A percentile compares a stretch with the other conserved stretches of the same genome.
Conservation (phyloP, 2,888 invertebrate genomes). For the Phyllotreta cruciferae region DNA sequence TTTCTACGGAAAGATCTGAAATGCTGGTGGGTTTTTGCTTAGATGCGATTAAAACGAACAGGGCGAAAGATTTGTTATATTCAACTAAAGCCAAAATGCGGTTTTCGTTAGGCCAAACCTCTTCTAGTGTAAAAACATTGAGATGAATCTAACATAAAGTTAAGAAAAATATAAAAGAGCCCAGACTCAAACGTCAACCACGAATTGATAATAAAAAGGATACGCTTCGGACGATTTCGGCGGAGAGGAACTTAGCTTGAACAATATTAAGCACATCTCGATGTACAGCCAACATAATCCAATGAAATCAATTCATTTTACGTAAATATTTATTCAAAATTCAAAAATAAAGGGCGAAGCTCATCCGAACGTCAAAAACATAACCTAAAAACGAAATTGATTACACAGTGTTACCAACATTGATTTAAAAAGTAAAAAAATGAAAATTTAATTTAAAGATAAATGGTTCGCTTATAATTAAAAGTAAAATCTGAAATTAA, state of each 20-base stretch:
- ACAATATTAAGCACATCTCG: conserved; percentile 61
- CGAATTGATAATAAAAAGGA: conserved; percentile 56
- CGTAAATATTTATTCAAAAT: conserved; percentile 27
- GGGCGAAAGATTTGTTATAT: conserved; percentile 64
- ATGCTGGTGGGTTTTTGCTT: conserved; percentile 74
- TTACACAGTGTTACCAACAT: not conserved
- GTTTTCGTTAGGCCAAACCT: conserved; percentile 63
- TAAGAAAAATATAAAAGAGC: conserved; percentile 39
- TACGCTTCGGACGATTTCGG: conserved; percentile 67
- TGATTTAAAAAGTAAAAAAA: too few species aligned
- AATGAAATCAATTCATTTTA: conserved; percentile 32
- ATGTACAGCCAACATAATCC: conserved; percentile 51
- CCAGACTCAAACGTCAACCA: conserved; percentile 1
- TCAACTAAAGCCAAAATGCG: conserved; percentile 68
- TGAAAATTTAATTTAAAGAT: not conserved
- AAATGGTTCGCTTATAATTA: not conserved
- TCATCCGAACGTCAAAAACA: conserved; percentile 26
- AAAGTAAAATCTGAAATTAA: not conserved
- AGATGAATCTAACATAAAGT: conserved; percentile 55
- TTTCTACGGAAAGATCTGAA: conserved; percentile 81
- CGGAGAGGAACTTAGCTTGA: conserved; percentile 65
- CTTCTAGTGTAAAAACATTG: conserved; percentile 57
- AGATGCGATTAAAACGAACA: conserved; percentile 66
- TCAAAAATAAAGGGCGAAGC: conserved; percentile 25
- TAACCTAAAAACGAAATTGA: conserved; percentile 30